Evolutionary conservation across 2,888 invertebrate species (phyloP).

Genomic region (Dioctria linearis): DNA sequence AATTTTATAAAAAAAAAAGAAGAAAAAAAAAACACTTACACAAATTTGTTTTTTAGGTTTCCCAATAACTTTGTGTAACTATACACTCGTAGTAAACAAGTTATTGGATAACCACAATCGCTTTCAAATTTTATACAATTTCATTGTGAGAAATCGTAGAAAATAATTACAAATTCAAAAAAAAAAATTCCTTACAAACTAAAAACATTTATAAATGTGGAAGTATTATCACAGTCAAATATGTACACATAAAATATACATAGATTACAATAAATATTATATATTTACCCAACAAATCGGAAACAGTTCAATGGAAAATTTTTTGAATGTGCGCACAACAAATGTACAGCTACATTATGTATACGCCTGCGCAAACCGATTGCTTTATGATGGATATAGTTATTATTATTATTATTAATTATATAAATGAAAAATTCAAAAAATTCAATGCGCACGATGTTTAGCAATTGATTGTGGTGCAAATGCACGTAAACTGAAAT

Average conservation of each 20-base stretch:
- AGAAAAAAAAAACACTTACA: not conserved
- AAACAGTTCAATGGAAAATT: conserved; percentile 25
- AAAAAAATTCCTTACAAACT: conserved; percentile 27
- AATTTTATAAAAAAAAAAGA: no score
- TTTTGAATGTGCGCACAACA: not conserved
- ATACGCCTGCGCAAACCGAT: not conserved
- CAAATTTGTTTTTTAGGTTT: conserved; percentile 32
- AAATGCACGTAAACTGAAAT: conserved; percentile 79
- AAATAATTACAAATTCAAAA: conserved; percentile 15
- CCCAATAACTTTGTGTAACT: conserved; percentile 1
- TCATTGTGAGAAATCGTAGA: conserved; percentile 17
- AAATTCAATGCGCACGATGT: conserved; percentile 58
- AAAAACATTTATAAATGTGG: conserved; percentile 33
- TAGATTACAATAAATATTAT: conserved; percentile 39
- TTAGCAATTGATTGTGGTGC: conserved; percentile 62
- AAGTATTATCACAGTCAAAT: conserved; percentile 57
- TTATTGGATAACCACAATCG: conserved; percentile 36
- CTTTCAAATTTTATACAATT: conserved; percentile 18
- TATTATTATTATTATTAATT: not conserved
- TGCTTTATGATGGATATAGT: no score
- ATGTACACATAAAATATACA: conserved; percentile 53
- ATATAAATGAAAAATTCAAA: not conserved
- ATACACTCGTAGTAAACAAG: not conserved
- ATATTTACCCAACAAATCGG: conserved; percentile 43
- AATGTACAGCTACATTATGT: not conserved